Evolutionary conservation across 2,797 vertebrate species (phyloP), one percentile per base, ranked within the genome.

Genomic region (Serranus cabrilla): DNA sequence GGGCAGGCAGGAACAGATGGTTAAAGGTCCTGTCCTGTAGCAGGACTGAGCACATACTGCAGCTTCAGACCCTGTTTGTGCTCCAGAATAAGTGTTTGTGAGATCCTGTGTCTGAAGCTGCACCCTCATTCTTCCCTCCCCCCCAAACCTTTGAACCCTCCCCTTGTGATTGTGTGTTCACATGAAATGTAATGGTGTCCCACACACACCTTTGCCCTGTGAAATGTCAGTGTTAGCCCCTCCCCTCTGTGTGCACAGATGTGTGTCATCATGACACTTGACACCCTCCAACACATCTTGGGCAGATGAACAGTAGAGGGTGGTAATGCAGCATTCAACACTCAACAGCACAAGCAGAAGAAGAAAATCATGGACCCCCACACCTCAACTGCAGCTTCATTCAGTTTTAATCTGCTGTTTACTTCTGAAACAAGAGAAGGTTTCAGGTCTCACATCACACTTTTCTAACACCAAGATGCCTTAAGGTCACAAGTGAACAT

Each of bases 241-340:
- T 58, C 76, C 80, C 49, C 37, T 43, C 49, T 10, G 4, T 0
- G 16, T 59, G 27, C 60, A 25, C 52, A 67, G 21, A 80, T 49
- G 37, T 39, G 54, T 63, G 74, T 77, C 39, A 56, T 39, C 11
- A 1, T 76, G 76, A 87, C 78, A 78, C 71, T 76, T 86, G 84
- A 82, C 75, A 80, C 74, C 31, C 62, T 65, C 80, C 63, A 63
- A n/a, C 80, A 89, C 89, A 85, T 89, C 78, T 83, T 52, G 68
- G 39, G 64, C 52, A 59, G 65, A 80, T 74, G 86, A 91, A 91
- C 91, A 88, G 89, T 70, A 91, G 89, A 91, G 90, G 91, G 89
- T 82, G 86, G 89, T 90, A 89, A 91, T 84, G 88, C 69, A 87
- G 61, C 88, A 85, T 75, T 78, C 69, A 81, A 84, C 43, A 42